A percentile compares a stretch with the other conserved stretches of the same genome.
Conservation (phyloP, 2,797 vertebrate species). For the Spatula clypeata region DNA sequence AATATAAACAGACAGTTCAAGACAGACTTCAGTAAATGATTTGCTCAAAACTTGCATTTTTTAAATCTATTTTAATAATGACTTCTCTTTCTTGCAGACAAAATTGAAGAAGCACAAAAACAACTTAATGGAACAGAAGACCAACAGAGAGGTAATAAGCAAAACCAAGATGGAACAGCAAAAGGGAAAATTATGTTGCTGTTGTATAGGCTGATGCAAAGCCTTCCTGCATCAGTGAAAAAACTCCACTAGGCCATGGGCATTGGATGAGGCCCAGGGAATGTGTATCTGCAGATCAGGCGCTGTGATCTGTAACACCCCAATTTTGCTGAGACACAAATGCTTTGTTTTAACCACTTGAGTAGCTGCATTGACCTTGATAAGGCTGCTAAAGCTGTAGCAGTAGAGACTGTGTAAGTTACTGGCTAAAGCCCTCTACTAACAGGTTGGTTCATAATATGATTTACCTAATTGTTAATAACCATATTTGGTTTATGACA, state of each 20-base stretch:
- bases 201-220: not conserved
- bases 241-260: not conserved
- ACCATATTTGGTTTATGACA: not conserved
- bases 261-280: not conserved
- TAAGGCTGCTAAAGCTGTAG: not conserved
- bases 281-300: not conserved
- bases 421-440: not conserved
- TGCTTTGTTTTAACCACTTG: constrained; percentile 8
- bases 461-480: constrained; percentile 9
- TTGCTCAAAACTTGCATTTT: not conserved
- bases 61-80: constrained; percentile 22
- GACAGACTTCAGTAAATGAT: constrained; percentile 22
- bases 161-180: not conserved
- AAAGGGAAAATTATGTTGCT: fast-evolving
- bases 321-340: not conserved
- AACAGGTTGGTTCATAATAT: not conserved
- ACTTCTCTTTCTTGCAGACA: constrained; percentile 88
- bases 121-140: constrained; percentile 94
- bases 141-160: constrained; percentile 92
- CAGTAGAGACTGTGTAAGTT: not conserved
- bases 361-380: not conserved
- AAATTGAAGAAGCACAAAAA: constrained; percentile 99
- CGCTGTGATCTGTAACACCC: not conserved
- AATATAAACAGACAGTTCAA: constrained; percentile 23
- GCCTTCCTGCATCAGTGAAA: not conserved